These are phyloP conservation scores for Formica aserva DNA, from an alignment of 2,888 invertebrate genomes.

Conservation along the genomic window DNA sequence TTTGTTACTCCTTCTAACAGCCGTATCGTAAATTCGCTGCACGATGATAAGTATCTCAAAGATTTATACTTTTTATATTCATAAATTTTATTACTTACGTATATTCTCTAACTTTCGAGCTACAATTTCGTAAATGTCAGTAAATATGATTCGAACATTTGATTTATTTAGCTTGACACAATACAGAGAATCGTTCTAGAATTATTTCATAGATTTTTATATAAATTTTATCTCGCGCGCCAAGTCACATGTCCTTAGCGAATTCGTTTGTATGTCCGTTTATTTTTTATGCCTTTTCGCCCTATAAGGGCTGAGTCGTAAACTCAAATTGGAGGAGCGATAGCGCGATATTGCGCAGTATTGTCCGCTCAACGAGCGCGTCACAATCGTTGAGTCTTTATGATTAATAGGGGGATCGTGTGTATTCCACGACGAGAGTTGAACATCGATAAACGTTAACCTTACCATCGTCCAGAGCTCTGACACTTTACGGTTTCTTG, in stretches of 20 bases:
- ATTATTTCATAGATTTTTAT: background rate
- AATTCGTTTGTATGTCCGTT: background rate
- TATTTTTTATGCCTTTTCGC: slow-evolving; percentile 1
- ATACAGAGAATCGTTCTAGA: background rate
- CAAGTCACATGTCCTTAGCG: background rate
- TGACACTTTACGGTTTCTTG: slow-evolving; percentile 22
- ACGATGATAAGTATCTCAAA: background rate
- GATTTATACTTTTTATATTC: background rate
- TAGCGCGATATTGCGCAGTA: slow-evolving; percentile 27
- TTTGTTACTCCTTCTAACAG: slow-evolving; percentile 24
- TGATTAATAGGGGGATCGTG: slow-evolving; percentile 37
- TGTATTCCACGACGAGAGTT: slow-evolving; percentile 9
- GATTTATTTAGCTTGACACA: background rate
- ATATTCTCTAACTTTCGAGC: background rate
- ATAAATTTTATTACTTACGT: background rate
- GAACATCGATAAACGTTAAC: slow-evolving; percentile 34
- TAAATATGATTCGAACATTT: background rate
- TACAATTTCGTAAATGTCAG: background rate
- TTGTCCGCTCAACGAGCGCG: slow-evolving; percentile 17
- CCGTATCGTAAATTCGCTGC: background rate
- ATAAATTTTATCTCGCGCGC: background rate
- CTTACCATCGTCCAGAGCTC: background rate
- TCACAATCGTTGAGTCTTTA: slow-evolving; percentile 37
- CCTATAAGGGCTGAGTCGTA: background rate
- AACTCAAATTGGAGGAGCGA: slow-evolving; percentile 32